These are phyloP conservation scores for Zaprionus lineosus DNA, from an alignment of 2,888 invertebrate genomes.

Conservation along the genomic window DNA sequence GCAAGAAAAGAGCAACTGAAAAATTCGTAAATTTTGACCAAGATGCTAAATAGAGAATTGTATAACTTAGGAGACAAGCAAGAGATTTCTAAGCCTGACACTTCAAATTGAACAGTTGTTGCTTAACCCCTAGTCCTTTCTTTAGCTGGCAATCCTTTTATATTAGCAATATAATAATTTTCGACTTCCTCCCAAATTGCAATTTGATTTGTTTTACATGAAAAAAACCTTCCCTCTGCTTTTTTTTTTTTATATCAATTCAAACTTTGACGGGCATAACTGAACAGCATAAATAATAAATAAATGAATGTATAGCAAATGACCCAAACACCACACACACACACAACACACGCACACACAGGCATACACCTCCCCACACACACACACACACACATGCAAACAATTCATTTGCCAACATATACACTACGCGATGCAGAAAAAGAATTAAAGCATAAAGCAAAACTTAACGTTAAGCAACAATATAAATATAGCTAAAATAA, in stretches of 20 bases:
- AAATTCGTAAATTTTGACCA: conserved; percentile 50
- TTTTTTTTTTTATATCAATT: too few species aligned
- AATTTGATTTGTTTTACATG: conserved; percentile 33
- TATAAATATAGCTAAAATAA: conserved; percentile 75
- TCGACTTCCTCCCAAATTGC: conserved; percentile 48
- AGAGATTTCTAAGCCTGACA: conserved; percentile 62
- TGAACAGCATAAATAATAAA: too few species aligned
- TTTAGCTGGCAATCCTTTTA: conserved; percentile 30
- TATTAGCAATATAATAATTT: conserved; percentile 46
- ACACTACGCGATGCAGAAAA: conserved; percentile 53
- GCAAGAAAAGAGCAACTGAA: background rate
- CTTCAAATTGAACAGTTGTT: conserved; percentile 70
- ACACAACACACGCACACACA: conserved; percentile 20
- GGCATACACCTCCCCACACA: conserved; percentile 15
- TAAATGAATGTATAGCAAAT: conserved; percentile 65
- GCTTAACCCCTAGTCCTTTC: conserved; percentile 21
- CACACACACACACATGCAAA: conserved; percentile 12
- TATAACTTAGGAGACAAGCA: conserved; percentile 43
- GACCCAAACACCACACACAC: conserved; percentile 22
- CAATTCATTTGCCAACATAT: conserved; percentile 16
- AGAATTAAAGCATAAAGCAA: conserved; percentile 63
- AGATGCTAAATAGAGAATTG: conserved; percentile 50
- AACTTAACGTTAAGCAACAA: conserved; percentile 64
- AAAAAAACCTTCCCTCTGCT: too few species aligned
- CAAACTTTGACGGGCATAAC: background rate